Evolutionary conservation across 1,140 invertebrate species (phyloP).

Genomic region (Brachionus paranguensis): DNA sequence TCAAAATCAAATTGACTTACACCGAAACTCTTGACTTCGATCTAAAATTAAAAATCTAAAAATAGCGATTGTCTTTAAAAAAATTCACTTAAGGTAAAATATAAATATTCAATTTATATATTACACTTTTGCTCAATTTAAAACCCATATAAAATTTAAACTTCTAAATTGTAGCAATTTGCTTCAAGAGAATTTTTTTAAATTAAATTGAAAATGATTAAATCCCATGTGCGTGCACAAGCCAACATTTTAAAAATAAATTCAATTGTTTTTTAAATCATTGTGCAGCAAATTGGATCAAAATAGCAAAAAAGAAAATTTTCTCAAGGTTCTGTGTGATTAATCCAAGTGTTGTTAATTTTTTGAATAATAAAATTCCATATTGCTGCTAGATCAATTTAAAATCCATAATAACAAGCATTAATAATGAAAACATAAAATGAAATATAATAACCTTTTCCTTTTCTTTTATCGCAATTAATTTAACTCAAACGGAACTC

Average conservation of each 20-base stretch:
- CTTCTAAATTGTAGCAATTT: too few relatives aligned
- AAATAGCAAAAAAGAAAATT: background rate
- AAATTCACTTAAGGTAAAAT: background rate
- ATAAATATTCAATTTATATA: background rate
- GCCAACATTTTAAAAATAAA: too few relatives aligned
- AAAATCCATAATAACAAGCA: background rate
- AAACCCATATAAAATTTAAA: background rate
- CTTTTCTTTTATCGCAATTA: slow-evolving; percentile 27
- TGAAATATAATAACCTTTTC: slow-evolving; percentile 35
- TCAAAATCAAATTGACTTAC: background rate
- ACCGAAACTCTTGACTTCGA: background rate
- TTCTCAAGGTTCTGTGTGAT: background rate
- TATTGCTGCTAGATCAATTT: background rate
- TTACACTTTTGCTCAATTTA: background rate
- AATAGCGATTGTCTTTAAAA: background rate
- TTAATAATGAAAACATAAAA: background rate
- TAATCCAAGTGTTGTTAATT: background rate
- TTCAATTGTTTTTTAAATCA: too few relatives aligned
- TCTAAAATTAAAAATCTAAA: background rate
- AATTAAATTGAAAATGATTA: too few relatives aligned
- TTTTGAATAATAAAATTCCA: background rate
- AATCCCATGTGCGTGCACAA: too few relatives aligned
- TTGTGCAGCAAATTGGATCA: background rate
- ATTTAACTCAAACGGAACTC: slow-evolving; percentile 8
- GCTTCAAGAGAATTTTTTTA: too few relatives aligned